A percentile compares a stretch with the other conserved stretches of the same genome.
Conservation (phyloP, 2,888 invertebrate genomes). For the Apamea crenata region DNA sequence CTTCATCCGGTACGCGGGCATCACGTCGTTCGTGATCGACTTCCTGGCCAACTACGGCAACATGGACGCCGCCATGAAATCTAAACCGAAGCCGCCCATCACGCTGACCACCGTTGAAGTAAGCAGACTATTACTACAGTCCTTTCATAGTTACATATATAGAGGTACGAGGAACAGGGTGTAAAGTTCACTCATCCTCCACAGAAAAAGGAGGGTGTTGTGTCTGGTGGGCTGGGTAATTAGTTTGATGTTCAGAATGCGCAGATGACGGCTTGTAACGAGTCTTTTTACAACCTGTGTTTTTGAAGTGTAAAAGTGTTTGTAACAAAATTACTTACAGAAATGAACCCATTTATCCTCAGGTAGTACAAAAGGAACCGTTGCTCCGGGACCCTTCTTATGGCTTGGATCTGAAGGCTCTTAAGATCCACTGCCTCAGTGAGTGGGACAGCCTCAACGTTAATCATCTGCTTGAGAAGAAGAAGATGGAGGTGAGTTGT, state of each 20-base stretch:
- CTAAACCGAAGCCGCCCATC: constrained; percentile 76
- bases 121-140: constrained; percentile 16
- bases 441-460: constrained; percentile 82
- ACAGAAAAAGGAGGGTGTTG: too few species aligned
- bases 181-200: too few species aligned
- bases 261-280: too few species aligned
- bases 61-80: constrained; percentile 77
- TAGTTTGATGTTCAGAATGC: too few species aligned
- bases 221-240: too few species aligned
- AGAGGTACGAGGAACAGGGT: too few species aligned
- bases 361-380: constrained; percentile 84
- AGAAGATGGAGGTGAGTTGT: constrained; percentile 75
- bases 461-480: constrained; percentile 83
- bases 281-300: too few species aligned
- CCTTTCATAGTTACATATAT: too few species aligned
- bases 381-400: constrained; percentile 78
- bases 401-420: constrained; percentile 80
- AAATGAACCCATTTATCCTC: background rate
- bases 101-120: constrained; percentile 83
- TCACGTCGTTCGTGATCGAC: constrained; percentile 84
- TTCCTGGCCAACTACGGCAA: constrained; percentile 83
- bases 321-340: background rate
- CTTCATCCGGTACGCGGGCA: constrained; percentile 84
- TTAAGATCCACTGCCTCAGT: constrained; percentile 79
- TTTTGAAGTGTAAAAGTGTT: background rate